Base-by-base conservation (phyloP, 2,113 vertebrate species). In the Danionella cerebrum region DNA sequence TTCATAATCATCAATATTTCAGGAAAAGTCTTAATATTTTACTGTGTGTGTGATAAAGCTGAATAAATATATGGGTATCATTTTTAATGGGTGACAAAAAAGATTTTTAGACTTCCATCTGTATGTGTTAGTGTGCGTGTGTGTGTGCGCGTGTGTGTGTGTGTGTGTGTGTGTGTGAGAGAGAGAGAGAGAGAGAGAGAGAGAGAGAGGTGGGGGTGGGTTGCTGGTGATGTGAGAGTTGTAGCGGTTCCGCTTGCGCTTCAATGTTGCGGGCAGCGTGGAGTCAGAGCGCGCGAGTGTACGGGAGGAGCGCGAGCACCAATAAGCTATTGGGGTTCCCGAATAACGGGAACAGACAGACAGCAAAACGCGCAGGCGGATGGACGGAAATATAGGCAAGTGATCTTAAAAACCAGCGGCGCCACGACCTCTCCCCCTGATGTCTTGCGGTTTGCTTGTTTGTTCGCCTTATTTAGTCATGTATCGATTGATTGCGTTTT, bases 401-500 rank as follows among this genome's bases (percentile, higher is more conserved):
- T 90, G 86, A 81, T 83, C 79, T 84, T 82, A 50, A 64, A 65
- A 41, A 36, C 29, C 36, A 21, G 39, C 54, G 38, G 44, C 41
- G 29, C 21, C 57, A 44, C 50, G 59, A 71, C 39, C 67, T 65
- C 72, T 53, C 65, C 64, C 67, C 38, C 64, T 51, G 27, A 31
- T 50, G 50, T 75, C 73, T 74, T 65, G 73, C 67, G 58, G 74
- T 63, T 67, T 72, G 54, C 76, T 69, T 69, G 80, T 82, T 82
- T 84, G 74, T 80, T 84, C 67, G 62, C 75, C 74, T 72, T 83
- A 76, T 80, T 60, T 79, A 48, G 60, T 72, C 80, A 72, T 78
- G 18, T 82, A 87, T 89, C 85, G 85, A 90, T 90, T 88, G 88
- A 89, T 88, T 86, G 85, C 85, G 85, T 88, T 90, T 90, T 90